Conservation (phyloP, 2,113 vertebrate species). For the Paracanthobrama guichenoti region DNA sequence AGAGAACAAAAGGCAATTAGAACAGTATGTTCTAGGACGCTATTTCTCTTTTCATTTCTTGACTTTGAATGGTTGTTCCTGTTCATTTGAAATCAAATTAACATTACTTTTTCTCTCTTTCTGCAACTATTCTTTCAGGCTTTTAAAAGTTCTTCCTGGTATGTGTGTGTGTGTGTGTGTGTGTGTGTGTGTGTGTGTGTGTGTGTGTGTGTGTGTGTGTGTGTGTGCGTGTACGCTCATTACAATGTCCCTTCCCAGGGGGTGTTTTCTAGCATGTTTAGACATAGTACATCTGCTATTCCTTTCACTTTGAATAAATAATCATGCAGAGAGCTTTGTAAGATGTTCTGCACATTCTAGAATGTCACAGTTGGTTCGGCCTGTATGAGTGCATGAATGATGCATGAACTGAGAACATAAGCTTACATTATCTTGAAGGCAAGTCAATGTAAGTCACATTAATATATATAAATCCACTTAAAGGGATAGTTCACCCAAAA, state of each 20-base stretch:
- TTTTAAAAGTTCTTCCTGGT: neutral
- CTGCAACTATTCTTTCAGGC: slow-evolving; percentile 20
- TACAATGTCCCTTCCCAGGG: neutral
- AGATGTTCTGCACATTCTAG: neutral
- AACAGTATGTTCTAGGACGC: slow-evolving; percentile 65
- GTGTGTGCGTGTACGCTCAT: neutral
- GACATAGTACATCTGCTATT: slow-evolving; percentile 24
- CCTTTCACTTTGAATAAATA: slow-evolving; percentile 39
- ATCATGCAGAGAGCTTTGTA: neutral
- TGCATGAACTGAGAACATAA: too few species aligned
- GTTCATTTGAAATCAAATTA: slow-evolving; percentile 45
- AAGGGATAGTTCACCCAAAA: too few species aligned
- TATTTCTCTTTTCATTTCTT: slow-evolving; percentile 33
- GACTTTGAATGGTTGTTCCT: slow-evolving; percentile 41
- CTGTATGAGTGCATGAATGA: neutral
- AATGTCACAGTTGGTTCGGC: neutral
- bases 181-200: neutral
- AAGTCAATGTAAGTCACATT: too few species aligned
- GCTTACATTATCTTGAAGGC: too few species aligned
- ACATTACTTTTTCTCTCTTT: slow-evolving; percentile 33
- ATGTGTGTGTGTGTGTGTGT: neutral
- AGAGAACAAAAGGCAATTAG: slow-evolving; percentile 57
- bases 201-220: neutral
- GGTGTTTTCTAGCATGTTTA: slow-evolving; percentile 29
- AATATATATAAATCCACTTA: too few species aligned